These are phyloP conservation scores for Zophobas atratus DNA, from an alignment of 1,140 invertebrate genomes.

Conservation along the genomic window DNA sequence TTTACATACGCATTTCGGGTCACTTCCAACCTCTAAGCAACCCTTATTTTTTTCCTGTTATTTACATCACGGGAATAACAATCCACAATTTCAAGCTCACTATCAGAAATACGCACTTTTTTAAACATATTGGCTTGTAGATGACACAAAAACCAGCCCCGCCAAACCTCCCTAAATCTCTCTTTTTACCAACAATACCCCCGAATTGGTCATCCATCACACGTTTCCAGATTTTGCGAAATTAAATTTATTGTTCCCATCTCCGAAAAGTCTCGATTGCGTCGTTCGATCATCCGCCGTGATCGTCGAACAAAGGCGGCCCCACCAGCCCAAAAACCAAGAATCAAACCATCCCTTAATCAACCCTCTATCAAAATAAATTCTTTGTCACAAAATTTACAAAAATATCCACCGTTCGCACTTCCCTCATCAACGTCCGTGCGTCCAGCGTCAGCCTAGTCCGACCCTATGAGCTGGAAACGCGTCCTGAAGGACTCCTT, in stretches of 20 bases:
- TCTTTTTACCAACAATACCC: slow-evolving; percentile 23
- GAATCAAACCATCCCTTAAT: slow-evolving; percentile 16
- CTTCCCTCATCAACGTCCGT: slow-evolving; percentile 55
- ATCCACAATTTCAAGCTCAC: too few species aligned
- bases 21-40: too few species aligned
- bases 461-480: slow-evolving; percentile 66
- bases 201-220: slow-evolving; percentile 24
- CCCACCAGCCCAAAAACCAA: neutral
- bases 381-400: slow-evolving; percentile 24
- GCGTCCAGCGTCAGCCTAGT: slow-evolving; percentile 65
- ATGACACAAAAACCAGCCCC: too few species aligned
- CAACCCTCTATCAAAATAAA: slow-evolving; percentile 19
- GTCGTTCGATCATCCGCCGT: slow-evolving; percentile 13
- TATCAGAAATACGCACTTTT: too few species aligned
- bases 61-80: too few species aligned
- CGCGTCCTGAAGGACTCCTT: slow-evolving; percentile 88
- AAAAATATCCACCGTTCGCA: slow-evolving; percentile 1
- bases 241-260: slow-evolving; percentile 36
- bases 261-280: slow-evolving; percentile 16
- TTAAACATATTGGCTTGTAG: too few species aligned
- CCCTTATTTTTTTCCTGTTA: too few species aligned
- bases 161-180: slow-evolving; percentile 1
- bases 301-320: slow-evolving; percentile 22
- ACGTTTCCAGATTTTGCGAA: slow-evolving; percentile 37
- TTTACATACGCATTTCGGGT: too few species aligned